Evolutionary conservation across 2,113 vertebrate genomes (phyloP).

Genomic region (Pollachius pollachius): DNA sequence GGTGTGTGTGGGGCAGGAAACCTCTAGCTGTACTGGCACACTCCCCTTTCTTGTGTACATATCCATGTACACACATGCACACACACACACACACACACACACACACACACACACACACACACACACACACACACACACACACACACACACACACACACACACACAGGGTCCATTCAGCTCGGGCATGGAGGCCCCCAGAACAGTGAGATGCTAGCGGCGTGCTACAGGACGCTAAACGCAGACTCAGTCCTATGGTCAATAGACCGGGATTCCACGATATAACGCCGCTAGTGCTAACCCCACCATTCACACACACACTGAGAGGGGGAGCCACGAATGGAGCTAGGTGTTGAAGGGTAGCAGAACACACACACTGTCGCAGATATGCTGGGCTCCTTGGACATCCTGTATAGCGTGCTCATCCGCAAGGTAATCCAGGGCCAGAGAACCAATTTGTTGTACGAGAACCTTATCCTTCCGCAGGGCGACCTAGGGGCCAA

Average conservation of each 20-base stretch:
- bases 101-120: slow-evolving; percentile 41
- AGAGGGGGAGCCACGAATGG: slow-evolving; percentile 40
- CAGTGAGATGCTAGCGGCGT: slow-evolving; percentile 41
- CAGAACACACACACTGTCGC: slow-evolving; percentile 13
- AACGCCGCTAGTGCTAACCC: slow-evolving; percentile 35
- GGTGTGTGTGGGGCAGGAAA: slow-evolving; percentile 39
- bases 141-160: slow-evolving; percentile 11
- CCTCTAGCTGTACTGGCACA: slow-evolving; percentile 71
- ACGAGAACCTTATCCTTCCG: too few relatives aligned
- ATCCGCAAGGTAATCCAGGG: slow-evolving; percentile 68
- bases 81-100: slow-evolving; percentile 12
- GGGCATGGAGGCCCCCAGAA: slow-evolving; percentile 69
- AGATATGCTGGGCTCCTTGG: slow-evolving; percentile 74
- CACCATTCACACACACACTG: slow-evolving; percentile 15
- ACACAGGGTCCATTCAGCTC: slow-evolving; percentile 52
- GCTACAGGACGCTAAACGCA: slow-evolving; percentile 52
- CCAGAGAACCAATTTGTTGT: too few relatives aligned
- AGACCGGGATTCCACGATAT: slow-evolving; percentile 52
- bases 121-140: slow-evolving; percentile 13
- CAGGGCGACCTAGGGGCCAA: too few relatives aligned
- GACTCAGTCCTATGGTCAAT: slow-evolving; percentile 65
- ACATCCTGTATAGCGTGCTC: slow-evolving; percentile 70
- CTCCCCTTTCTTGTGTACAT: slow-evolving; percentile 51
- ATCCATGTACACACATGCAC: slow-evolving; percentile 1
- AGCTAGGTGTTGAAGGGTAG: slow-evolving; percentile 33